Percentiles rank a stretch among this genome's conserved stretches.
Conservation (phyloP, 2,113 vertebrate genomes). For the Leptocoma aspasia region DNA sequence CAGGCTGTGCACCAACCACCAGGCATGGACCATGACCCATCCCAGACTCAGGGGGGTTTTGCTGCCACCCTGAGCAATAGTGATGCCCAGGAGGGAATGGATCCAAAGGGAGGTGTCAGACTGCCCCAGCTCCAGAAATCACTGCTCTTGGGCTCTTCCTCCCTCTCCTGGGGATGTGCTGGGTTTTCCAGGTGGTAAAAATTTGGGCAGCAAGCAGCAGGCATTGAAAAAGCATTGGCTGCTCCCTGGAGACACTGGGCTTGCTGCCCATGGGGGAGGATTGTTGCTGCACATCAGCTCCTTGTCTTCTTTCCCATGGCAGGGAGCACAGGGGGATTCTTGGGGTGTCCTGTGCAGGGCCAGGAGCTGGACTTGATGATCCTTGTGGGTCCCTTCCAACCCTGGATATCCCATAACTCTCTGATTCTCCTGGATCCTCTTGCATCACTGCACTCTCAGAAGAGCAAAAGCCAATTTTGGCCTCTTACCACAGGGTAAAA, state of each 20-base stretch:
- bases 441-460: not conserved
- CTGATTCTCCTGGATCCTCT: not conserved
- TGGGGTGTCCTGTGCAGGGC: not conserved
- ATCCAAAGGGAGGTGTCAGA: not conserved
- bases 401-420: accelerated
- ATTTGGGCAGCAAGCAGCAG: not conserved
- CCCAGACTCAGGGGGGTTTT: accelerated
- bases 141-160: not conserved
- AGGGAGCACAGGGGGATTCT: not conserved
- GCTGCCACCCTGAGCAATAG: accelerated
- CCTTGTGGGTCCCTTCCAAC: not conserved
- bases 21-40: accelerated
- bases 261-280: not conserved
- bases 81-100: not conserved
- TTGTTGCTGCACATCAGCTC: not conserved
- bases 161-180: not conserved
- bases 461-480: not conserved
- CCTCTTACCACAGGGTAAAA: not conserved
- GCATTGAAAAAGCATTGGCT: not conserved
- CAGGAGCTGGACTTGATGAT: not conserved
- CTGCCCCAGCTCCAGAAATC: not conserved
- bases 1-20: not conserved
- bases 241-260: not conserved
- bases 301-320: not conserved
- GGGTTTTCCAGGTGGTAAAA: not conserved